A percentile compares a stretch with the other conserved stretches of the same genome.
Conservation (phyloP, 2,113 vertebrate species). For the Sardina pilchardus region DNA sequence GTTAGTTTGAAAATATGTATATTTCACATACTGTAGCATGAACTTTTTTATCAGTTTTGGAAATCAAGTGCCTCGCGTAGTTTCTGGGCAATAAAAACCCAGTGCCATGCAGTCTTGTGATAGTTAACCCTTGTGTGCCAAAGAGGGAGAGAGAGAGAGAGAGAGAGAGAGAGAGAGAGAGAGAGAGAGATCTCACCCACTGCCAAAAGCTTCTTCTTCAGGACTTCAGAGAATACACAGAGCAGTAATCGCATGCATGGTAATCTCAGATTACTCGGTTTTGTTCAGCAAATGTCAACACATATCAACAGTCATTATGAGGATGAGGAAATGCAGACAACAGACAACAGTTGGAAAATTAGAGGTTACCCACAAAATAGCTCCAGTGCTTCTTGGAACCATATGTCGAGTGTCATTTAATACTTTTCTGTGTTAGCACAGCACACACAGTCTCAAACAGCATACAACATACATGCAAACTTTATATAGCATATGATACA, state of each 20-base stretch:
- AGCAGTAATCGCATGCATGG: not conserved
- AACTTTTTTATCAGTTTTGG: not conserved
- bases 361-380: constrained; percentile 26
- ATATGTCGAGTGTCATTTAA: not conserved
- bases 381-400: constrained; percentile 27
- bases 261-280: constrained; percentile 12
- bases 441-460: not conserved
- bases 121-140: not conserved
- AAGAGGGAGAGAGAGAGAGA: not conserved
- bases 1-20: not conserved
- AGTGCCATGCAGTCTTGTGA: not conserved
- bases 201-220: not conserved
- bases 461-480: not conserved
- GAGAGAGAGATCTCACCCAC: not conserved
- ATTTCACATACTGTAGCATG: not conserved
- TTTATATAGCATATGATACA: not conserved
- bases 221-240: not conserved
- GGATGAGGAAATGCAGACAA: constrained; percentile 20
- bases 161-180: not conserved
- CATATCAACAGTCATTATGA: constrained; percentile 27
- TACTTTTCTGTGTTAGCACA: not conserved
- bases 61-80: not conserved
- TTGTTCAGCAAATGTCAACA: constrained; percentile 28
- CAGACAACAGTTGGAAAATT: constrained; percentile 23
- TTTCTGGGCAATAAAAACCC: constrained; percentile 7